phyloP scores from a whole-genome alignment of 2,888 invertebrate species.

The Phytoseiulus persimilis region DNA sequence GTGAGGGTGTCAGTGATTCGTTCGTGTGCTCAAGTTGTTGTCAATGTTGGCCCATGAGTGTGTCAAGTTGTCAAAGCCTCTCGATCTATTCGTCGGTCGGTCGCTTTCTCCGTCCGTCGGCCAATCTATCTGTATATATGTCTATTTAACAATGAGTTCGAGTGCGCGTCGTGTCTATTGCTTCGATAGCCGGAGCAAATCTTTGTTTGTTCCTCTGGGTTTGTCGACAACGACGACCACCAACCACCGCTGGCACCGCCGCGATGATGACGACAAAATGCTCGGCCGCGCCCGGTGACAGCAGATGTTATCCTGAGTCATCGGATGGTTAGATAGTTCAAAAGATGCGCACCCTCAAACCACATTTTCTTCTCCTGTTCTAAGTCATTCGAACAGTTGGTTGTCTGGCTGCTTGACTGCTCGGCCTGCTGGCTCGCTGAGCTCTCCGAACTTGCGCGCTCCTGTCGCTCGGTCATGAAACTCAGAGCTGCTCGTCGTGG shows the following conservation, averaged over 20 bases:
- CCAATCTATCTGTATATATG: background rate
- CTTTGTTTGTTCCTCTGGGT: background rate
- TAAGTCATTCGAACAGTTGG: background rate
- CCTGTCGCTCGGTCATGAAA: background rate
- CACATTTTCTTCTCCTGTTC: background rate
- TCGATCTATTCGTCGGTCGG: background rate
- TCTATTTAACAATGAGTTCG: background rate
- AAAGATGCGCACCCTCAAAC: background rate
- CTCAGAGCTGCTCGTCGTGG: too few relatives aligned
- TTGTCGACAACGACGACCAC: background rate
- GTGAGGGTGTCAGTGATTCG: background rate
- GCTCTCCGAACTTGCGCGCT: background rate
- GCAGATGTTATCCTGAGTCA: conserved; percentile 38
- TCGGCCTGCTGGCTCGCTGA: background rate
- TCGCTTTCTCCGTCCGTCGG: background rate
- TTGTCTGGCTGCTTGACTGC: background rate
- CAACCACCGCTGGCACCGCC: background rate
- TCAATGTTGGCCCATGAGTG: background rate
- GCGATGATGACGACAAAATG: conserved; percentile 5
- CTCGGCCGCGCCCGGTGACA: conserved; percentile 20
- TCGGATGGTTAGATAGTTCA: conserved; percentile 6
- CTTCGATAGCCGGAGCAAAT: background rate
- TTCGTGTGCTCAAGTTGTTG: background rate
- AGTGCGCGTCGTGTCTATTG: background rate
- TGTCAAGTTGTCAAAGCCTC: background rate